Percentiles rank a stretch among this genome's conserved stretches.
Conservation (phyloP, 2,888 invertebrate species). For the Noctua fimbriata region DNA sequence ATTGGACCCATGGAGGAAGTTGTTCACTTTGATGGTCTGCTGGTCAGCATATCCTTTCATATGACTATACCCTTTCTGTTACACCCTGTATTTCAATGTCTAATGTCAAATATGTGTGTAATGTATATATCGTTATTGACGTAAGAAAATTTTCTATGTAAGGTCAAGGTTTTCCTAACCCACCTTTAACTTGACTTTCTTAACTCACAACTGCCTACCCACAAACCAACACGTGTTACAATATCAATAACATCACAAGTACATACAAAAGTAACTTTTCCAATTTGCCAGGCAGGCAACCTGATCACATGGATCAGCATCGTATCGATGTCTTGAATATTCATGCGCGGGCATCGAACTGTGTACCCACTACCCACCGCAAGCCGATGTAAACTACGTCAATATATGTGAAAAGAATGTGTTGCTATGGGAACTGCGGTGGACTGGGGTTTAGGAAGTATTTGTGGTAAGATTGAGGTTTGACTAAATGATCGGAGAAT, state of each 20-base stretch:
- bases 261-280: conserved; percentile 49
- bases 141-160: neutral
- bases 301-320: conserved; percentile 42
- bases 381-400: conserved; percentile 31
- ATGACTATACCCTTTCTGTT: too few relatives aligned
- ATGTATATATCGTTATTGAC: neutral
- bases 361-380: conserved; percentile 34
- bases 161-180: neutral
- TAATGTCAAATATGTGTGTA: neutral
- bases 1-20: too few relatives aligned
- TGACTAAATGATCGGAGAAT: neutral
- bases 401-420: conserved; percentile 23
- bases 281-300: conserved; percentile 37
- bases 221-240: neutral
- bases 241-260: conserved; percentile 12
- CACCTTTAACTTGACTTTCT: neutral
- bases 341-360: conserved; percentile 53
- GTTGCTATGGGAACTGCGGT: conserved; percentile 13
- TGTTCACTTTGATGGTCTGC: too few relatives aligned
- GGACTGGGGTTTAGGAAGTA: neutral
- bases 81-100: too few relatives aligned
- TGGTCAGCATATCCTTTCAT: too few relatives aligned
- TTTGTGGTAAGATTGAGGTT: neutral
- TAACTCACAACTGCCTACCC: too few relatives aligned
- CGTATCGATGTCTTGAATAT: conserved; percentile 51